Percentiles rank a stretch among this genome's conserved stretches.
phyloP scores from a whole-genome alignment of 2,113 vertebrate genomes.

The Panthera tigris region DNA sequence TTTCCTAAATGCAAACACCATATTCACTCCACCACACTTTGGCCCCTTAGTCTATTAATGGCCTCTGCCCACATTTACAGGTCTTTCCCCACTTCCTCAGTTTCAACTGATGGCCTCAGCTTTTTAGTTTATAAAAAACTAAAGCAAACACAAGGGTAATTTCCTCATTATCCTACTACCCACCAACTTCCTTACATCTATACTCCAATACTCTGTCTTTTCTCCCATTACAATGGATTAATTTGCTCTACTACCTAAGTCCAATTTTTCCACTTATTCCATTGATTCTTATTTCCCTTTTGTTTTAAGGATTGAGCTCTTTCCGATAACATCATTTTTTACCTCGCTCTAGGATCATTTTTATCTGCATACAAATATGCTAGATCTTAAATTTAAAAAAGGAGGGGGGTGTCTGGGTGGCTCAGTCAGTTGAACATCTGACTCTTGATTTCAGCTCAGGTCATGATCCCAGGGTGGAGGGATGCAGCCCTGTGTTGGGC shows the following conservation, averaged over 20 bases:
- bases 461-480: no score
- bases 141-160: neutral
- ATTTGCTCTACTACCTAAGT: neutral
- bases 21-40: neutral
- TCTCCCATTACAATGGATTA: neutral
- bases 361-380: neutral
- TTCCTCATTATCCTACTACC: neutral
- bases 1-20: neutral
- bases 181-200: neutral
- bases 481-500: no score
- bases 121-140: neutral
- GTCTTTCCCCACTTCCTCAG: neutral
- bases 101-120: neutral
- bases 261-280: neutral
- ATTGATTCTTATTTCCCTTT: neutral
- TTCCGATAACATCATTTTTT: neutral
- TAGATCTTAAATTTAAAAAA: neutral
- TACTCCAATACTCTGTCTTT: neutral
- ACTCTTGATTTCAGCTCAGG: no score
- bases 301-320: neutral
- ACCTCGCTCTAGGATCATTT: neutral
- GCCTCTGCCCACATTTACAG: neutral
- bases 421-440: no score
- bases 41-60: neutral
- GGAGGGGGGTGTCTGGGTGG: no score